Percentiles rank a stretch among this genome's conserved stretches.
phyloP scores from a whole-genome alignment of 2,797 vertebrate genomes.

The Orientallactaga sibirica region DNA sequence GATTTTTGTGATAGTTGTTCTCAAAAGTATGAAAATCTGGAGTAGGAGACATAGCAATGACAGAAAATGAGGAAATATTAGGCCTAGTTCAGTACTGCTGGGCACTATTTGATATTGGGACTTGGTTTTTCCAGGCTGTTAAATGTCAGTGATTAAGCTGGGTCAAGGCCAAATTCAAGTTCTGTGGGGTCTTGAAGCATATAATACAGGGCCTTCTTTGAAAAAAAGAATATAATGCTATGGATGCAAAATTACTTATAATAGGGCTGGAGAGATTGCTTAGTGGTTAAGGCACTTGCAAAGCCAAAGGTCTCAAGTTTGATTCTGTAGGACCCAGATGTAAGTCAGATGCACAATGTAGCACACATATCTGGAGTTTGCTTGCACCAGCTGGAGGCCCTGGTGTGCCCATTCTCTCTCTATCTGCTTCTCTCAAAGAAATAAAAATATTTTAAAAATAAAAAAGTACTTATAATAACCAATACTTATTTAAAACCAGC shows the following conservation, averaged over 20 bases:
- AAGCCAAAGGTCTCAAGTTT: too few species aligned
- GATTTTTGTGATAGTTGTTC: conserved; percentile 36
- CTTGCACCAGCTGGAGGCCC: too few species aligned
- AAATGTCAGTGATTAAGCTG: background rate
- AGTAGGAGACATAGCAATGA: background rate
- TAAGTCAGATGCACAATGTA: too few species aligned
- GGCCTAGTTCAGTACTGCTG: background rate
- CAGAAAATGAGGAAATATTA: background rate
- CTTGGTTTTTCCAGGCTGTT: background rate
- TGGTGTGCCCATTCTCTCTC: too few species aligned
- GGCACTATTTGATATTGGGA: background rate
- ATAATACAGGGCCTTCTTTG: background rate
- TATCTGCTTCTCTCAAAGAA: too few species aligned
- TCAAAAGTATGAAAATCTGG: conserved; percentile 12
- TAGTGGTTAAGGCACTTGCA: too few species aligned
- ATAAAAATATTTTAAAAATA: too few species aligned
- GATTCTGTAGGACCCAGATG: too few species aligned
- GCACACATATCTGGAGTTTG: too few species aligned
- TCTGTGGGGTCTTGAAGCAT: background rate
- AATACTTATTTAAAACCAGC: conserved; percentile 32
- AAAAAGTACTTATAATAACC: background rate
- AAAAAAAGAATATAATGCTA: conserved; percentile 40
- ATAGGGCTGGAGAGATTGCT: too few species aligned
- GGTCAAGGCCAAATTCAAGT: background rate
- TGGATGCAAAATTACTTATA: background rate